phyloP scores from a whole-genome alignment of 2,888 invertebrate species.

The Macrophya alboannulata region DNA sequence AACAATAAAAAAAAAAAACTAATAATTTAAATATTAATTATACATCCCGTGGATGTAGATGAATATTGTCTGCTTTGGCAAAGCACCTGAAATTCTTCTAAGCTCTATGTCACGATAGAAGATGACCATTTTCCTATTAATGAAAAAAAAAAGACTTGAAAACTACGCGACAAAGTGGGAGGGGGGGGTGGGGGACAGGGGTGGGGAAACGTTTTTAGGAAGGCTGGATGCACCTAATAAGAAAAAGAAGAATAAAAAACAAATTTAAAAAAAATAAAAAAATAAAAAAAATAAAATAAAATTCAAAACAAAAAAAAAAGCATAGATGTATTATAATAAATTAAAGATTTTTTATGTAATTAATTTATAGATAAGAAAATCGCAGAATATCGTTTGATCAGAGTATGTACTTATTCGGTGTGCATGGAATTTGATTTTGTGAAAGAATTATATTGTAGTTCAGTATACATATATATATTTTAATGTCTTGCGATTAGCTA shows the following conservation, averaged over 20 bases:
- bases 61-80: slow-evolving; percentile 70
- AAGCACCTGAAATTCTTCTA: slow-evolving; percentile 72
- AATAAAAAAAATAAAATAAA: slow-evolving; percentile 60
- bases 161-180: slow-evolving; percentile 68
- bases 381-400: slow-evolving; percentile 74
- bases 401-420: slow-evolving; percentile 74
- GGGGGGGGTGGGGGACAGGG: too few species aligned
- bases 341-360: slow-evolving; percentile 78
- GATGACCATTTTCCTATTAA: slow-evolving; percentile 76
- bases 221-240: slow-evolving; percentile 74
- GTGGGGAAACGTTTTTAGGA: slow-evolving; percentile 60
- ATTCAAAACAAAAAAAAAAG: slow-evolving; percentile 55
- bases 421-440: slow-evolving; percentile 62
- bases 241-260: slow-evolving; percentile 24
- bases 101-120: slow-evolving; percentile 75
- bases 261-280: slow-evolving; percentile 4
- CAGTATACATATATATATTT: slow-evolving; percentile 59
- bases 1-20: slow-evolving; percentile 28
- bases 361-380: slow-evolving; percentile 76
- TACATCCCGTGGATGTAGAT: slow-evolving; percentile 77
- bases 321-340: slow-evolving; percentile 78
- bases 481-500: slow-evolving; percentile 45
- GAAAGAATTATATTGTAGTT: slow-evolving; percentile 58
- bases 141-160: slow-evolving; percentile 69
- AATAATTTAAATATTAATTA: slow-evolving; percentile 62